These are phyloP conservation scores for Orientallactaga sibirica DNA, from an alignment of 2,797 vertebrate species.

Conservation along the genomic window DNA sequence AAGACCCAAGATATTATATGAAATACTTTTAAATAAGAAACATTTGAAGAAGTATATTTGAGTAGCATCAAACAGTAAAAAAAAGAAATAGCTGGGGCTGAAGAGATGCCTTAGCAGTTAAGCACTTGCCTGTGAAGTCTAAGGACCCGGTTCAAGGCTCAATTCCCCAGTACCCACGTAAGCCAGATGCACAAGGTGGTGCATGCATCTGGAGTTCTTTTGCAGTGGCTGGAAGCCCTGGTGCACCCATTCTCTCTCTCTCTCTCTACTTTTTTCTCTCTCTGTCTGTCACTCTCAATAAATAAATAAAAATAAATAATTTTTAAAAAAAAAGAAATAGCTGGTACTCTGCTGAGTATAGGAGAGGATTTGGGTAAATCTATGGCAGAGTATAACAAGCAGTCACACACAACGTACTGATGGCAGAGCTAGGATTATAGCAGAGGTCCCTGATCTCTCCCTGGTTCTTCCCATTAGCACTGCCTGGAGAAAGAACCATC, in stretches of 20 bases:
- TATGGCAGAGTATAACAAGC: neutral
- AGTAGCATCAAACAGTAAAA: neutral
- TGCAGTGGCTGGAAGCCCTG: too few species aligned
- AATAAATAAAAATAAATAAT: too few species aligned
- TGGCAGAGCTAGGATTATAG: neutral
- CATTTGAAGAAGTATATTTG: neutral
- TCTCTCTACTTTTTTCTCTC: too few species aligned
- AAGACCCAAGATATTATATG: neutral
- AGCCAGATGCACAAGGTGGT: too few species aligned
- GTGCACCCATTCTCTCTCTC: too few species aligned
- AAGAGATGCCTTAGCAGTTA: too few species aligned
- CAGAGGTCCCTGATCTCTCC: neutral
- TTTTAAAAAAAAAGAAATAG: neutral
- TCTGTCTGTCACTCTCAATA: too few species aligned
- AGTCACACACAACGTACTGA: neutral
- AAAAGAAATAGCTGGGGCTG: neutral
- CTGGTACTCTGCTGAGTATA: neutral
- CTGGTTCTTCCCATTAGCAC: neutral
- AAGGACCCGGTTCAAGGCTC: too few species aligned
- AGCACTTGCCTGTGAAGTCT: too few species aligned
- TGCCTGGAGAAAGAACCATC: neutral
- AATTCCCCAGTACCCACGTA: too few species aligned
- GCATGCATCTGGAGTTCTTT: too few species aligned
- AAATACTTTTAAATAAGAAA: slow-evolving; percentile 40
- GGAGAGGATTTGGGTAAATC: neutral